These are phyloP conservation scores for Ecliptopera silaceata DNA, from an alignment of 2,888 invertebrate genomes.

Conservation along the genomic window DNA sequence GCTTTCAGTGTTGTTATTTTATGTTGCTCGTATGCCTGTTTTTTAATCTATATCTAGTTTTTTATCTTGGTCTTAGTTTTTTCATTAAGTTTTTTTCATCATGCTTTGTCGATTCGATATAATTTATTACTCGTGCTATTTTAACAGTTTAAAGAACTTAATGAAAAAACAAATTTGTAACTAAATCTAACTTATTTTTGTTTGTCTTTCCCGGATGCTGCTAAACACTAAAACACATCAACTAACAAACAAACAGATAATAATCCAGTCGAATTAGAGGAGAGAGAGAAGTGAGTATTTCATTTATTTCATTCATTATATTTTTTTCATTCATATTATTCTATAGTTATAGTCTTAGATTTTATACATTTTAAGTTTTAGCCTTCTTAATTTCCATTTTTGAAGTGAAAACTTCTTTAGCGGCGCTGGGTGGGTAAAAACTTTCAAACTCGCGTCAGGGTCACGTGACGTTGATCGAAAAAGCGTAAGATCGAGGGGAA, in stretches of 20 bases:
- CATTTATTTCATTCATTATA: conserved; percentile 14
- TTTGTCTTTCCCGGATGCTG: conserved; percentile 70
- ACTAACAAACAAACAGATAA: conserved; percentile 84
- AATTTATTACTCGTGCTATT: no score
- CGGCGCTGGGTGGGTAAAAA: no score
- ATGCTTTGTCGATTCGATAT: not conserved
- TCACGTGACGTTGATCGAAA: no score
- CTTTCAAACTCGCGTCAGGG: no score
- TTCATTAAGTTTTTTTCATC: not conserved
- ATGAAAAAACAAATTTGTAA: conserved; percentile 1
- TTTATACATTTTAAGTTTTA: not conserved
- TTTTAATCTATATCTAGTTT: no score
- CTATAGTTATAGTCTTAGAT: conserved; percentile 28
- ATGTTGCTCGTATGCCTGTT: no score
- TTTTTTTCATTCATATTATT: conserved; percentile 16
- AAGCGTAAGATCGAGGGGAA: no score
- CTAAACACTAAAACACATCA: conserved; percentile 70
- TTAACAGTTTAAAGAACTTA: no score
- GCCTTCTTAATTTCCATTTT: conserved; percentile 22
- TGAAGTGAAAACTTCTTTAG: no score
- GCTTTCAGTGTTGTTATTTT: no score
- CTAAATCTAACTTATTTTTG: conserved; percentile 30
- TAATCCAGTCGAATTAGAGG: conserved; percentile 91
- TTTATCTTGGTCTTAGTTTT: no score
- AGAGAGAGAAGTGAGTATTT: conserved; percentile 91